Evolutionary conservation across 2,113 vertebrate genomes (phyloP).

Genomic region (Muntiacus reevesi): DNA sequence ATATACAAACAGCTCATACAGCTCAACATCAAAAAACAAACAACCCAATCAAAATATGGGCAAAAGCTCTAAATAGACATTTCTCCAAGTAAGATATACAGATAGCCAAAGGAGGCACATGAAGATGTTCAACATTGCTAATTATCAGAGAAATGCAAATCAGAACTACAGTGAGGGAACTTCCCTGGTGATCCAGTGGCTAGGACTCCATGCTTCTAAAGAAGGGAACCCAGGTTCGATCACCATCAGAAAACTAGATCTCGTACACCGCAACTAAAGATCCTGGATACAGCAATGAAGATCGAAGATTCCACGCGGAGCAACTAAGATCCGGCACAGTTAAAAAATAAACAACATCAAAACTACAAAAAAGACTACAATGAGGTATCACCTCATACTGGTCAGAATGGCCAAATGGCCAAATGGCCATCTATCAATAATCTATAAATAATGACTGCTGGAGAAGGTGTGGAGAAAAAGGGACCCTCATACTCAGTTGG

Average conservation of each 20-base stretch:
- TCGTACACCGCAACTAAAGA: not conserved
- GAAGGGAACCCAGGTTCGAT: not conserved
- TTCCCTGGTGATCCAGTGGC: not conserved
- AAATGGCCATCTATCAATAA: not conserved
- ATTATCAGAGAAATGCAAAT: not conserved
- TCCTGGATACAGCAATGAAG: not conserved
- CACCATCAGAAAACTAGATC: not conserved
- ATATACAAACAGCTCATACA: not conserved
- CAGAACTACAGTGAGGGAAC: not conserved
- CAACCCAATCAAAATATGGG: not conserved
- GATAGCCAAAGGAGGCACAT: not conserved
- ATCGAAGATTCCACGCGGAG: not conserved
- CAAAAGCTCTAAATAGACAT: not conserved
- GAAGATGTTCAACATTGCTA: not conserved
- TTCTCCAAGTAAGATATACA: not conserved
- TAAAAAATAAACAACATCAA: not conserved
- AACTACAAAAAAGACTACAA: not conserved
- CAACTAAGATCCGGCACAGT: not conserved
- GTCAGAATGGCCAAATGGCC: not conserved
- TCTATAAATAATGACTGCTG: not conserved
- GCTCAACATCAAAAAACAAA: not conserved
- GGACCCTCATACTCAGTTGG: not conserved
- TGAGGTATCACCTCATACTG: not conserved
- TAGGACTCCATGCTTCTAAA: not conserved
- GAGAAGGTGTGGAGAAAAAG: not conserved